phyloP scores from a whole-genome alignment of 2,113 vertebrate species.

The Gopherus flavomarginatus region DNA sequence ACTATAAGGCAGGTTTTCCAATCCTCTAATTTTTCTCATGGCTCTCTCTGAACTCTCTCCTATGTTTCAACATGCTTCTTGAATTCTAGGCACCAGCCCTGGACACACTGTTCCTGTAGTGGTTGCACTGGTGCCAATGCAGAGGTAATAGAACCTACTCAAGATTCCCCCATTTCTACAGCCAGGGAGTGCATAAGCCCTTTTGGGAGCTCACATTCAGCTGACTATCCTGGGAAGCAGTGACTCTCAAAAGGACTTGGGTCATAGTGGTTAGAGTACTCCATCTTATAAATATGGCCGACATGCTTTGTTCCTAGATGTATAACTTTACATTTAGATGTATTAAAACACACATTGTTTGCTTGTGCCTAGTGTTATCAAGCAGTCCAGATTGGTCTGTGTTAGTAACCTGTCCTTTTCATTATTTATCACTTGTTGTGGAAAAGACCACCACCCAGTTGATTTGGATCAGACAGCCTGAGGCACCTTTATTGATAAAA shows the following conservation, averaged over 20 bases:
- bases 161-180: background rate
- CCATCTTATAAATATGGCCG: background rate
- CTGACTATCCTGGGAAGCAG: background rate
- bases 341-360: background rate
- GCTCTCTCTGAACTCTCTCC: background rate
- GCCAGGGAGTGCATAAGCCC: background rate
- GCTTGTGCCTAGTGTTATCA: background rate
- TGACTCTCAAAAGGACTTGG: background rate
- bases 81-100: background rate
- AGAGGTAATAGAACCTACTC: background rate
- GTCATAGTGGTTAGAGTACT: background rate
- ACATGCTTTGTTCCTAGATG: background rate
- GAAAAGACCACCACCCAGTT: too few relatives aligned
- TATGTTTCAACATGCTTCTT: background rate
- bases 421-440: background rate
- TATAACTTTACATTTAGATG: background rate
- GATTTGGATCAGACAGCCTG: too few relatives aligned
- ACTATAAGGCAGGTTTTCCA: background rate
- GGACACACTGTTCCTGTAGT: background rate
- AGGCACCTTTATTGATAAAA: too few relatives aligned
- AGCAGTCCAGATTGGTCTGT: background rate
- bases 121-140: background rate
- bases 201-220: background rate
- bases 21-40: background rate
- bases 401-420: background rate